Evolutionary conservation across 2,113 vertebrate genomes (phyloP), one percentile per base, ranked within the genome.

Genomic region (Nycticryphes semicollaris): DNA sequence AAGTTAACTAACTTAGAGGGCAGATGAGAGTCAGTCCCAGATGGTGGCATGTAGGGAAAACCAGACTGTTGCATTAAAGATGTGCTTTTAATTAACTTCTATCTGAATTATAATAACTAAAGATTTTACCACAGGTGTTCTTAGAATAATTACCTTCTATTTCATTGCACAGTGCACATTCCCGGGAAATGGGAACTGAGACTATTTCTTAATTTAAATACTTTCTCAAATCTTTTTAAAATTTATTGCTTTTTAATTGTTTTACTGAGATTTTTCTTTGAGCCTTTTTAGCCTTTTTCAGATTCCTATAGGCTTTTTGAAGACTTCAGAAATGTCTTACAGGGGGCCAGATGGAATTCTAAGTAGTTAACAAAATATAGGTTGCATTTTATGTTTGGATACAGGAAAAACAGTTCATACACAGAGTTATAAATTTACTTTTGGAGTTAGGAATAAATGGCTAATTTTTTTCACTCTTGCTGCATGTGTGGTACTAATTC

Each of bases 71-170:
- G 56, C 33, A 56, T 81, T 90, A 90, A 96, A 92, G 72, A 87
- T 64, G 43, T 81, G 30, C 54, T 93, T 93, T 94, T 92, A 96
- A 96, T 95, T 96, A 96, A 90, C 69, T 87, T 94, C 78, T 84
- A 33, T 89, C 73, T 75, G 64, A 95, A 89, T 31, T 0, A 79
- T 83, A 93, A 67, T 92, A 94, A 96, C 95, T 95, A 93, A 92
- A 77, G 79, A 90, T 78, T 90, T 94, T 96, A 96, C 68, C 51
- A 88, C 79, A 86, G 60, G 83, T 96, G 67, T 64, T 90, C 83
- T 92, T 78, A 78, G 43, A 74, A 75, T 93, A 93, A 93, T 94
- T 94, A 75, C 12, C 7, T 78, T 95, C 68, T 67, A 63, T 67
- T 90, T 93, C 79, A 64, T 93, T 75, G 51, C 2, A 3, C 43